phyloP scores from a whole-genome alignment of 92 coral and sea anemone species.

The Porites lobata region DNA sequence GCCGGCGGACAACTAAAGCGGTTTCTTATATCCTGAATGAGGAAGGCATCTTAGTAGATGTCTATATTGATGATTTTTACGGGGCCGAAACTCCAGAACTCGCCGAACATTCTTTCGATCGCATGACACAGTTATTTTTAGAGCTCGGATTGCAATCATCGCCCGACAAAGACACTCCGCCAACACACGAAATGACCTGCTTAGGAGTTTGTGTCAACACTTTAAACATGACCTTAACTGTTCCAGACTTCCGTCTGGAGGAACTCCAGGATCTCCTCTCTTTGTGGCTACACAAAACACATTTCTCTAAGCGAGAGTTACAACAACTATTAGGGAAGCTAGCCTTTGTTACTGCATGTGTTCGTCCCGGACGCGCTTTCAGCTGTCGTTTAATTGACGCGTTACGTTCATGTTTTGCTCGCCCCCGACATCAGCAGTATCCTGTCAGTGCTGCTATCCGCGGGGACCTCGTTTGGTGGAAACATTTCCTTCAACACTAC shows the following conservation, averaged over 20 bases:
- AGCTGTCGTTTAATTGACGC: slow-evolving; percentile 58
- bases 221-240: slow-evolving; percentile 56
- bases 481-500: slow-evolving; percentile 51
- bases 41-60: slow-evolving; percentile 36
- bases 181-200: slow-evolving; percentile 55
- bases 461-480: slow-evolving; percentile 65
- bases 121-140: slow-evolving; percentile 41
- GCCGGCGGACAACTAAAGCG: too few relatives aligned
- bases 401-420: slow-evolving; percentile 16
- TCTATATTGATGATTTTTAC: slow-evolving; percentile 60
- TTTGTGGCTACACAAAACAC: slow-evolving; percentile 26
- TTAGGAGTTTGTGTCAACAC: slow-evolving; percentile 59
- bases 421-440: slow-evolving; percentile 10
- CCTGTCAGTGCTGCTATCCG: slow-evolving; percentile 33
- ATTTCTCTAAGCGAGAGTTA: slow-evolving; percentile 45
- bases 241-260: slow-evolving; percentile 46
- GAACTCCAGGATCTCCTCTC: slow-evolving; percentile 44
- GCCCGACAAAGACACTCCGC: slow-evolving; percentile 57
- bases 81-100: slow-evolving; percentile 54
- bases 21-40: slow-evolving; percentile 21
- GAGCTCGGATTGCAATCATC: slow-evolving; percentile 58
- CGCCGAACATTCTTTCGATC: slow-evolving; percentile 42
- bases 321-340: slow-evolving; percentile 61
- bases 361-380: slow-evolving; percentile 66
- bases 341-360: slow-evolving; percentile 60